phyloP scores from a whole-genome alignment of 37 sponge, comb jelly and placozoan species.

The Petrosia ficiformis region DNA sequence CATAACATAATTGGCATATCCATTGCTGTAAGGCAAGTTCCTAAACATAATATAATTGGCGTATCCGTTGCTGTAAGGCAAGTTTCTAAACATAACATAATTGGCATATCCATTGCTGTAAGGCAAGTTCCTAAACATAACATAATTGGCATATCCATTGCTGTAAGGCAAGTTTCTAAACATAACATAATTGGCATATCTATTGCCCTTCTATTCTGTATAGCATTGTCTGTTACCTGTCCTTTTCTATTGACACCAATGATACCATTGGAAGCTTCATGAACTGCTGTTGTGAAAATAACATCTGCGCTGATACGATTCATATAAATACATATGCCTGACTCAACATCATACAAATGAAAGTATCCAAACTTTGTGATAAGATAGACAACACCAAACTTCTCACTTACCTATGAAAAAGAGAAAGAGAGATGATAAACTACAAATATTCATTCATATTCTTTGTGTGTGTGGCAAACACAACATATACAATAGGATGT shows the following conservation, averaged over 20 bases:
- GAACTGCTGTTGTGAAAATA: slow-evolving; percentile 97
- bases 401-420: slow-evolving; percentile 66
- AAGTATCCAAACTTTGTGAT: slow-evolving; percentile 99
- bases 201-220: too few species aligned
- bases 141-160: too few species aligned
- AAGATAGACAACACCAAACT: slow-evolving; percentile 90
- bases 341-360: slow-evolving; percentile 96
- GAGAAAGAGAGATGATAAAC: too few species aligned
- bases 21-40: too few species aligned
- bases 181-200: too few species aligned
- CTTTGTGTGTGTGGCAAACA: background rate
- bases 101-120: too few species aligned
- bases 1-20: too few species aligned
- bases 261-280: slow-evolving; percentile 93
- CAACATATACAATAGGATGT: background rate
- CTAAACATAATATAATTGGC: background rate
- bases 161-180: too few species aligned
- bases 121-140: too few species aligned
- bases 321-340: slow-evolving; percentile 99
- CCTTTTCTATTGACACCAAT: slow-evolving; percentile 99
- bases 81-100: too few species aligned
- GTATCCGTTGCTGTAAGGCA: background rate
- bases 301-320: slow-evolving; percentile 96
- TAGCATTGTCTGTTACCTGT: slow-evolving; percentile 61
- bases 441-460: background rate